Evolutionary conservation across 2,113 vertebrate species (phyloP).

Genomic region (Megaleporinus macrocephalus): DNA sequence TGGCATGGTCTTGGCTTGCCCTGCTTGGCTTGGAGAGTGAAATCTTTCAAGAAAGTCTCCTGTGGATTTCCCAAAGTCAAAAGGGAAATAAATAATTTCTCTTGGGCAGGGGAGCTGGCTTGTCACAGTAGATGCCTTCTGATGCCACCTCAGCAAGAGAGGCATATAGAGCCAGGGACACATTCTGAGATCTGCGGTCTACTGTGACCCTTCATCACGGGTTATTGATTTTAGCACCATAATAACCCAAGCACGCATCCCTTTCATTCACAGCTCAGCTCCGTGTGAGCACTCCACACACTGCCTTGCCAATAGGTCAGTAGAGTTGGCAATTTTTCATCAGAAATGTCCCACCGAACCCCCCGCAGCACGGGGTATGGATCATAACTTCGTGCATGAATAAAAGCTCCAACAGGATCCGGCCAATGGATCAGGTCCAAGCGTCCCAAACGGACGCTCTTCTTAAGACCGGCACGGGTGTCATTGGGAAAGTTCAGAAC

Average conservation of each 20-base stretch:
- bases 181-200: not conserved
- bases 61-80: constrained; percentile 44
- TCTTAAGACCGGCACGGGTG: not conserved
- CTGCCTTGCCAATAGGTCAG: not conserved
- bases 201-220: constrained; percentile 26
- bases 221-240: constrained; percentile 25
- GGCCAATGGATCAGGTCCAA: not conserved
- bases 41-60: not conserved
- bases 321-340: constrained; percentile 7
- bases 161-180: constrained; percentile 3
- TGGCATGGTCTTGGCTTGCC: not conserved
- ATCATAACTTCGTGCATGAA: not conserved
- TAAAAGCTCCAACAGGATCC: not conserved
- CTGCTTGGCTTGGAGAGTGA: not conserved
- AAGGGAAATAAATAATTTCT: constrained; percentile 15
- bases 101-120: not conserved
- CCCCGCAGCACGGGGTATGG: not conserved
- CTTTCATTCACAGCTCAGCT: constrained; percentile 25
- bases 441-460: not conserved
- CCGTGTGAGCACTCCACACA: not conserved
- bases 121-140: constrained; percentile 23
- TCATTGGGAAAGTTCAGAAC: not conserved
- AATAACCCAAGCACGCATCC: constrained; percentile 31
- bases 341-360: not conserved
- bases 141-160: constrained; percentile 33